These are phyloP conservation scores for Dorcus hopei DNA, from an alignment of 2,888 invertebrate species.

Conservation along the genomic window DNA sequence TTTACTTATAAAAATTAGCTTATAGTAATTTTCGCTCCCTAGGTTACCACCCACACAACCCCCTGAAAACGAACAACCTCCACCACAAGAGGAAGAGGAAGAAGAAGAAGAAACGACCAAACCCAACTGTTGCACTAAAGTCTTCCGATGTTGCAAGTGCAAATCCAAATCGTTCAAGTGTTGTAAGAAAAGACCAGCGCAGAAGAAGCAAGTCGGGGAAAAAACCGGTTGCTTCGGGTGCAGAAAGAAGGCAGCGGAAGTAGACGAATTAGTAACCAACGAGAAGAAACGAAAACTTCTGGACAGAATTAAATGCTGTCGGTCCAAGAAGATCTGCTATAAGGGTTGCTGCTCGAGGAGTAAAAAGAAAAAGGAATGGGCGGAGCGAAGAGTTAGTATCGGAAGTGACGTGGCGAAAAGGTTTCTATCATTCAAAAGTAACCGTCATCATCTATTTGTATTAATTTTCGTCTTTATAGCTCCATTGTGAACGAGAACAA, in stretches of 20 bases:
- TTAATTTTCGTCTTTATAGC: constrained; percentile 8
- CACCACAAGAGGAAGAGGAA: constrained; percentile 24
- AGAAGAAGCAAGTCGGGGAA: background rate
- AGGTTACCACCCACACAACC: constrained; percentile 27
- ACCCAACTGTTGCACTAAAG: constrained; percentile 16
- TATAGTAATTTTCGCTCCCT: constrained; percentile 14
- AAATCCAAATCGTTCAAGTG: constrained; percentile 30
- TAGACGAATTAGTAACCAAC: constrained; percentile 31
- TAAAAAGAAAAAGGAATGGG: constrained; percentile 50
- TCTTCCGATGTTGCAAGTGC: constrained; percentile 35
- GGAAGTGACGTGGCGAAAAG: constrained; percentile 10
- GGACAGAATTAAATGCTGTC: constrained; percentile 43
- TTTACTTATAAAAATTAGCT: background rate
- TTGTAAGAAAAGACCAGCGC: constrained; percentile 24
- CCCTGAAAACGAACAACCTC: constrained; percentile 20
- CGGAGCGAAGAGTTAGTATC: constrained; percentile 56
- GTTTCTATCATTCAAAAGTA: background rate
- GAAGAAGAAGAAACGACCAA: constrained; percentile 13
- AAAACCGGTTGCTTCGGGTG: constrained; percentile 51
- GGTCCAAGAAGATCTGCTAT: constrained; percentile 52
- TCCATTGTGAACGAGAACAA: constrained; percentile 15
- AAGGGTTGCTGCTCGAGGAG: constrained; percentile 44
- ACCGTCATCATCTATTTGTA: background rate
- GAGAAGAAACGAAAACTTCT: constrained; percentile 41
- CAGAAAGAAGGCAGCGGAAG: constrained; percentile 41